A percentile compares a stretch with the other conserved stretches of the same genome.
Conservation (phyloP, 1,140 invertebrate species). For the Drosophila seguyi region DNA sequence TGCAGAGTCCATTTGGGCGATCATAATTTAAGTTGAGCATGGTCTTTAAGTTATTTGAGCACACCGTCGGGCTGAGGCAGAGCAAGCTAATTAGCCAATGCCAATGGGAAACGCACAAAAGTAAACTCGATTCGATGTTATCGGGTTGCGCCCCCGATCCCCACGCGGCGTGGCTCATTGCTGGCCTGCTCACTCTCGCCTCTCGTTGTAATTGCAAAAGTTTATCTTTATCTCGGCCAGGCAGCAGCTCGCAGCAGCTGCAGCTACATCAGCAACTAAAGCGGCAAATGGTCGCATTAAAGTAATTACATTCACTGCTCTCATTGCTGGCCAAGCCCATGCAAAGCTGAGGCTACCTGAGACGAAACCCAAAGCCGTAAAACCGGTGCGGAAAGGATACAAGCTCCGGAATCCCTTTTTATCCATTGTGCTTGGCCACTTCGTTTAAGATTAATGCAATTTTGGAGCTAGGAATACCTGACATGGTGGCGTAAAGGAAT, state of each 20-base stretch:
- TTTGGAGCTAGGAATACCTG: background rate
- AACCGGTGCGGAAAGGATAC: background rate
- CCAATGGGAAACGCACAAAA: constrained; percentile 62
- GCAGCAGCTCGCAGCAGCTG: constrained; percentile 54
- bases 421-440: background rate
- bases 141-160: constrained; percentile 61
- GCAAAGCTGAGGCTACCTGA: constrained; percentile 34
- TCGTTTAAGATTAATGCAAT: background rate
- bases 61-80: background rate
- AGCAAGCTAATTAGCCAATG: constrained; percentile 58
- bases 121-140: constrained; percentile 77
- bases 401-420: background rate
- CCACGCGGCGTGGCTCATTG: constrained; percentile 40
- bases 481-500: background rate
- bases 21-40: constrained; percentile 48
- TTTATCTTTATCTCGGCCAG: constrained; percentile 79
- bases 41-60: constrained; percentile 56
- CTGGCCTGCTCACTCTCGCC: constrained; percentile 65
- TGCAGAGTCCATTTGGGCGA: constrained; percentile 45
- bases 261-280: constrained; percentile 50
- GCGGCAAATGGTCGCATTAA: constrained; percentile 81
- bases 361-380: constrained; percentile 5
- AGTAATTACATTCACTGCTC: constrained; percentile 76
- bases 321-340: constrained; percentile 23
- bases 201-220: constrained; percentile 81